Evolutionary conservation across 2,888 invertebrate species (phyloP).

Genomic region (Ennomos fuscantarius): DNA sequence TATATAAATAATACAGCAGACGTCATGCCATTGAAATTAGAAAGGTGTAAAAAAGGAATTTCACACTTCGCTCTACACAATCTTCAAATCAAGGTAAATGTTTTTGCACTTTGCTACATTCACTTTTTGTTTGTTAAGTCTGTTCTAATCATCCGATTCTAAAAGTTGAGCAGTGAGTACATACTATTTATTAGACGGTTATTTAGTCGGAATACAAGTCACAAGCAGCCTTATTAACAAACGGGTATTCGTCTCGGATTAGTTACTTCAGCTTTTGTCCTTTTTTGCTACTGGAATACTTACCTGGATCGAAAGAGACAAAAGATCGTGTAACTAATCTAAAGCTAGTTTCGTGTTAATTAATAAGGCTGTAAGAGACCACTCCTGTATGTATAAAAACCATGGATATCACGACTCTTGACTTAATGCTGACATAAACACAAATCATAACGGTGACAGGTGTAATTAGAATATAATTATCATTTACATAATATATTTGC

Average conservation of each 20-base stretch:
- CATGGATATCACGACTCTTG: background rate
- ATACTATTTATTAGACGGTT: background rate
- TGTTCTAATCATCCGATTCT: background rate
- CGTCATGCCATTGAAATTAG: constrained; percentile 52
- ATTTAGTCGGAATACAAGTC: too few relatives aligned
- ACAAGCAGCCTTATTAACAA: too few relatives aligned
- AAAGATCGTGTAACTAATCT: too few relatives aligned
- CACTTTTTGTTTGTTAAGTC: constrained; percentile 25
- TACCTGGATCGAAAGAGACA: too few relatives aligned
- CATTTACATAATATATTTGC: too few relatives aligned
- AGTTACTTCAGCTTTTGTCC: too few relatives aligned
- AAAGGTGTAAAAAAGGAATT: constrained; percentile 44
- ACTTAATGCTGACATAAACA: too few relatives aligned
- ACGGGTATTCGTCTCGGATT: too few relatives aligned
- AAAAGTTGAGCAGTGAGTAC: constrained; percentile 2
- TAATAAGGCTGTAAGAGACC: background rate
- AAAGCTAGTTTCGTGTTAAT: too few relatives aligned
- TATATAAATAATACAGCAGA: constrained; percentile 19
- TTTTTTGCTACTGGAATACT: too few relatives aligned
- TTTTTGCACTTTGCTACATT: constrained; percentile 19
- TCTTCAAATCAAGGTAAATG: constrained; percentile 39
- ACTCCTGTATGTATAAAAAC: background rate
- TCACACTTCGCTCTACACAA: constrained; percentile 34
- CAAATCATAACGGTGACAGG: too few relatives aligned
- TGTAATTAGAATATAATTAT: too few relatives aligned